These are phyloP conservation scores for Lophura swinhoii DNA, from an alignment of 2,797 vertebrate species.

Conservation along the genomic window DNA sequence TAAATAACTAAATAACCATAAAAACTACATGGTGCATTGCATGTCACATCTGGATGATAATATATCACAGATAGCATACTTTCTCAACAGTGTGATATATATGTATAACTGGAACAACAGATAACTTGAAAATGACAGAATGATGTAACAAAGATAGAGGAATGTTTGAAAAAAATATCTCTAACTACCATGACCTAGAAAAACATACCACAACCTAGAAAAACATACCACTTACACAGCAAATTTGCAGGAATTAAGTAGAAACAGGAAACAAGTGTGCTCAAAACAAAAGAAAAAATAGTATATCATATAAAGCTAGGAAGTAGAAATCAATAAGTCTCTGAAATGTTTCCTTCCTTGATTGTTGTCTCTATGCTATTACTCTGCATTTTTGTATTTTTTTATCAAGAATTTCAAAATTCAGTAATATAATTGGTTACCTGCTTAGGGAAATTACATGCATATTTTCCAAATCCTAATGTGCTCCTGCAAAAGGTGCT, in stretches of 20 bases:
- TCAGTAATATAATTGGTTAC: not conserved
- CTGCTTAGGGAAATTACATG: not conserved
- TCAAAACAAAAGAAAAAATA: not conserved
- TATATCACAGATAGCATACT: not conserved
- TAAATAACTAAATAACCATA: not conserved
- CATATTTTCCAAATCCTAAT: not conserved
- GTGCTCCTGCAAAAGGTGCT: not conserved
- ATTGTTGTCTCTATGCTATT: not conserved
- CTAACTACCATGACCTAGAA: not conserved
- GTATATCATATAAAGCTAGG: not conserved
- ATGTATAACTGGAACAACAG: not conserved
- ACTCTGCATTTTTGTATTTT: not conserved
- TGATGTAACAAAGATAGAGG: not conserved
- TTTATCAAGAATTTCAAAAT: not conserved
- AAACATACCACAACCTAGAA: not conserved
- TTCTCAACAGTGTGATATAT: not conserved
- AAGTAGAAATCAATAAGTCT: not conserved
- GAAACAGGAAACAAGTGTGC: not conserved
- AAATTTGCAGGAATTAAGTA: not conserved
- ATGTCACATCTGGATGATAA: not conserved
- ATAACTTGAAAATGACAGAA: not conserved
- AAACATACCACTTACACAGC: not conserved
- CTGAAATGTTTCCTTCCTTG: not conserved
- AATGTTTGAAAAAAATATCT: no score
- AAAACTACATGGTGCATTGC: not conserved